These are phyloP conservation scores for Scolopax rusticola DNA, from an alignment of 2,797 vertebrate genomes.

Conservation along the genomic window DNA sequence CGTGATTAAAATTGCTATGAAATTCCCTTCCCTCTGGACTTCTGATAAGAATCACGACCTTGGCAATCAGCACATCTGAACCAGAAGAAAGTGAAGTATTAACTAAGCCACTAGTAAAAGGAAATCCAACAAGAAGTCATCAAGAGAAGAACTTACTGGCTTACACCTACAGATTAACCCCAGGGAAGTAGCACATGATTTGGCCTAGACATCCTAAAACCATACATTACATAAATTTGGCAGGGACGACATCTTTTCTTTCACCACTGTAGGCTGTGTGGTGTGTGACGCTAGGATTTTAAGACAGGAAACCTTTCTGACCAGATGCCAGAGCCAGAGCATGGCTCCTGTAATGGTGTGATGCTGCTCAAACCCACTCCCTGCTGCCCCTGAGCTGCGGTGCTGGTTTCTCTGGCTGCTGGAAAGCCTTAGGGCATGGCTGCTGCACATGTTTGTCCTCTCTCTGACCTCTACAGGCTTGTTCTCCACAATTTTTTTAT, in stretches of 20 bases:
- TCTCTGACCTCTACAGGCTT: accelerated
- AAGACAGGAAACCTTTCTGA: neutral
- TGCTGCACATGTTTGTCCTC: neutral
- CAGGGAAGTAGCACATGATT: accelerated
- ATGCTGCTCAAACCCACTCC: neutral
- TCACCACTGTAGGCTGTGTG: accelerated
- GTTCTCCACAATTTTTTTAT: accelerated
- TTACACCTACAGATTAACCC: neutral
- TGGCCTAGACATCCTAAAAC: neutral
- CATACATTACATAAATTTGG: neutral
- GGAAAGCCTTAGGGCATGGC: neutral
- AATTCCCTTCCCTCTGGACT: constrained; percentile 28
- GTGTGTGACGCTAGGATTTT: neutral
- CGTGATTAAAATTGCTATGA: constrained; percentile 21
- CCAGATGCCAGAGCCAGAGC: no score
- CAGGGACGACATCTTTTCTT: accelerated
- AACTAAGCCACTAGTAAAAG: neutral
- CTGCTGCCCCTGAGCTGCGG: neutral
- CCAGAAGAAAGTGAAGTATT: neutral
- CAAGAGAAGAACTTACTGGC: neutral
- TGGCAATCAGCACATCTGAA: neutral
- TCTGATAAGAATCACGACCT: constrained; percentile 22
- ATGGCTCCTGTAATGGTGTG: neutral
- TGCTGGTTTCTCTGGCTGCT: neutral
- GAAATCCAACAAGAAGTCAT: neutral